Base-by-base conservation (phyloP, 2,113 vertebrate genomes). In the Terrapene triunguis region DNA sequence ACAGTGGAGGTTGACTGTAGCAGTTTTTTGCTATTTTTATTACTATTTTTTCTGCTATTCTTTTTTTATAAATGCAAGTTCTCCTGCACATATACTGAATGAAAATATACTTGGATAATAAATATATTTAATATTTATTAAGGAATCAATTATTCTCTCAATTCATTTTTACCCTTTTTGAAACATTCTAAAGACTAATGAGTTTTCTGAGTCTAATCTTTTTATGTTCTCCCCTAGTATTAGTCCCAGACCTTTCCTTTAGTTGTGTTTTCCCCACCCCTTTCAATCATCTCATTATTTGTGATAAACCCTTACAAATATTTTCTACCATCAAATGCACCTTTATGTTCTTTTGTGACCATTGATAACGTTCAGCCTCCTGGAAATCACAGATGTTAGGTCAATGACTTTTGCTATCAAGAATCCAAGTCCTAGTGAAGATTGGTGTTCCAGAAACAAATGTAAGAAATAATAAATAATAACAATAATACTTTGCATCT, bases 391-490 rank as follows among this genome's bases (percentile, higher is more conserved):
- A 89, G 2, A 11, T 88, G 6, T 78, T 25, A 29, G 29, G 50
- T 88, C 24, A 54, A 81, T 29, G 47, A 8, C 3, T 87, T 76
- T 47, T 76, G 9, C 12, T 55, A 92, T 85, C 89, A 80, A 55
- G 32, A 69, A 16, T 69, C 35, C 74, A 82, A 21, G 59, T 10
- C 76, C 86, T 80, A 81, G 5, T 57, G 83, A 76, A 78, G 74
- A 78, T 8, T 44, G 44, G 25, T 89, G 62, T 27, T 91, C 42
- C 16, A 25, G 55, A 47, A 91, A 84, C 1, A 62, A 24, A 82
- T 78, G 89, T 95, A 84, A 88, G 51, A 94, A 94, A 89, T 88
- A 54, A 54, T 54, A 59, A 35, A 72, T 38, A 90, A 85, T 7
- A 10, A 32, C 5, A 47, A 29, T 78, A 57, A 5, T n/a, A 81